phyloP scores from a whole-genome alignment of 2,888 invertebrate genomes.

The Aphelenchoides bicaudatus region DNA sequence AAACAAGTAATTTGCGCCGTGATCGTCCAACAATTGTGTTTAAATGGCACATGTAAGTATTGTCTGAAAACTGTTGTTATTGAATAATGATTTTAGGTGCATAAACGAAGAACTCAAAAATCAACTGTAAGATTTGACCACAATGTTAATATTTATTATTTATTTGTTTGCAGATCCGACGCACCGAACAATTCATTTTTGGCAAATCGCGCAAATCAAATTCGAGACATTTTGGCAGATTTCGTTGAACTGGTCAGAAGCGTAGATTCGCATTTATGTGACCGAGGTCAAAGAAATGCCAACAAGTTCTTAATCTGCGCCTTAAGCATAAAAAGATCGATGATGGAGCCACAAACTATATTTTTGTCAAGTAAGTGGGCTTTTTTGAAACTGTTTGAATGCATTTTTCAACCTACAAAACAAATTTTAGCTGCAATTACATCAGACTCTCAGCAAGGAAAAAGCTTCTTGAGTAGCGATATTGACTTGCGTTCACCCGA shows the following conservation, averaged over 20 bases:
- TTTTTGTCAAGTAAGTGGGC: constrained; percentile 20
- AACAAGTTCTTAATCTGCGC: constrained; percentile 24
- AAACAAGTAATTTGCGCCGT: too few relatives aligned
- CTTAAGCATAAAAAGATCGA: constrained; percentile 21
- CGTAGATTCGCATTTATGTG: constrained; percentile 17
- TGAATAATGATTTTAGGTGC: too few relatives aligned
- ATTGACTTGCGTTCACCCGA: constrained; percentile 19
- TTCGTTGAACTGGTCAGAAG: constrained; percentile 8
- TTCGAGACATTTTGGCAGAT: not conserved
- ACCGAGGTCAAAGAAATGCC: constrained; percentile 10
- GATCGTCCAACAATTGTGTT: too few relatives aligned
- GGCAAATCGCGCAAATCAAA: not conserved
- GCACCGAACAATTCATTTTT: constrained; percentile 5
- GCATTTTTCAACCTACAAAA: not conserved
- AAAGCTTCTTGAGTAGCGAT: constrained; percentile 10
- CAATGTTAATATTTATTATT: too few relatives aligned
- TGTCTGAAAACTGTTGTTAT: too few relatives aligned
- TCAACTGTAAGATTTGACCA: constrained; percentile 4
- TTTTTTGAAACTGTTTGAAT: not conserved
- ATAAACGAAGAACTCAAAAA: not conserved
- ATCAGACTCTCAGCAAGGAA: not conserved
- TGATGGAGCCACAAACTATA: constrained; percentile 5
- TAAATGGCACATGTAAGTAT: too few relatives aligned
- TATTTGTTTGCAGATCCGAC: constrained; percentile 12
- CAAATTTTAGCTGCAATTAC: constrained; percentile 16